Evolutionary conservation across 2,888 invertebrate species (phyloP).

Genomic region (Sepiola atlantica): DNA sequence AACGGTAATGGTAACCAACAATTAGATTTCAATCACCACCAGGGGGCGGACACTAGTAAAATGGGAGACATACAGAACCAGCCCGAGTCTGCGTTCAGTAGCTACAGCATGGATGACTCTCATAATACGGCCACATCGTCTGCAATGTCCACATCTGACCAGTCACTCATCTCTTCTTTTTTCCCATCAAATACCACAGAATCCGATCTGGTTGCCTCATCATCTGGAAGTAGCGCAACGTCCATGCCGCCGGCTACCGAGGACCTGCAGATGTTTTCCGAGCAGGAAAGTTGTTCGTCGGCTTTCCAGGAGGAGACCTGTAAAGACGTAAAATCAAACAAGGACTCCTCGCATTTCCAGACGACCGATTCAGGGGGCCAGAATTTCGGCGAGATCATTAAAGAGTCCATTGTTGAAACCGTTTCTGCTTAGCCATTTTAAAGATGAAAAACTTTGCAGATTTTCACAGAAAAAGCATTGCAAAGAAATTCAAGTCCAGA

Average conservation of each 20-base stretch:
- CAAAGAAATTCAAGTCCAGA: background rate
- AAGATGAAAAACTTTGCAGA: background rate
- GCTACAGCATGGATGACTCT: constrained; percentile 40
- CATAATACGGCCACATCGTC: constrained; percentile 23
- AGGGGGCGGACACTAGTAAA: background rate
- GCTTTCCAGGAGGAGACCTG: constrained; percentile 43
- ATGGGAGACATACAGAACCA: constrained; percentile 18
- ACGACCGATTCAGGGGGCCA: constrained; percentile 52
- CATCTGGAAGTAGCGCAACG: constrained; percentile 14
- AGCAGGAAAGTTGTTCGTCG: constrained; percentile 32
- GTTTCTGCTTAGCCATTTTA: constrained; percentile 80
- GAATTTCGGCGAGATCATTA: constrained; percentile 92
- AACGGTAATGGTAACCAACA: constrained; percentile 34
- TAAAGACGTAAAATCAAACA: background rate
- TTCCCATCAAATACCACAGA: constrained; percentile 39
- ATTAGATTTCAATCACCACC: constrained; percentile 38
- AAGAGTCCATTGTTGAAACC: constrained; percentile 93
- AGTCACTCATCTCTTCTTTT: constrained; percentile 46
- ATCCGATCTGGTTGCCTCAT: constrained; percentile 24
- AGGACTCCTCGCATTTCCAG: constrained; percentile 4
- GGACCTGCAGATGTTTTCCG: constrained; percentile 34
- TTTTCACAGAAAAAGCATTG: background rate
- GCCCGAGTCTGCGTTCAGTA: background rate
- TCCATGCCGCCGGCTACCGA: background rate
- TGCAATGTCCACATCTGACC: constrained; percentile 10